Evolutionary conservation across 2,888 invertebrate species (phyloP).

Genomic region (Vandiemenella viatica): DNA sequence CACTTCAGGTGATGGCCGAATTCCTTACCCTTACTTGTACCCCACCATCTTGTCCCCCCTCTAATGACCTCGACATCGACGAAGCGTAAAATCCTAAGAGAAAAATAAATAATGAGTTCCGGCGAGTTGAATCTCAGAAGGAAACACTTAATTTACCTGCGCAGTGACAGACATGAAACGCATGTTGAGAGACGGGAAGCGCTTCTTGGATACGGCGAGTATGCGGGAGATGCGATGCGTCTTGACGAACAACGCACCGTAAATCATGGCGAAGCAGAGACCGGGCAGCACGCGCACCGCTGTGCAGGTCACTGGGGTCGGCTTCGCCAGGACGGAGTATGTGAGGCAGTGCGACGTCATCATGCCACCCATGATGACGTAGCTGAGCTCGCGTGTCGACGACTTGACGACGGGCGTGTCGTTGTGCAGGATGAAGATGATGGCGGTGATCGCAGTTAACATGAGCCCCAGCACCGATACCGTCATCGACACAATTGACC

Average conservation of each 20-base stretch:
- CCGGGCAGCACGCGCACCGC: conserved; percentile 42
- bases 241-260: conserved; percentile 57
- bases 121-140: no score
- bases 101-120: no score
- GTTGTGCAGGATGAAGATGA: conserved; percentile 49
- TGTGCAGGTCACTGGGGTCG: conserved; percentile 39
- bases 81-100: no score
- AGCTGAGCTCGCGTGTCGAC: conserved; percentile 47
- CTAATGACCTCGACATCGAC: no score
- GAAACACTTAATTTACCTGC: conserved; percentile 33
- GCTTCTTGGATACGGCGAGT: conserved; percentile 53
- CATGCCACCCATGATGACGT: conserved; percentile 43
- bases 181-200: conserved; percentile 52
- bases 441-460: conserved; percentile 40
- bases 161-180: conserved; percentile 45
- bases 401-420: conserved; percentile 62
- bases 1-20: no score
- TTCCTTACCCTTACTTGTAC: no score
- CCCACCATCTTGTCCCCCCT: no score
- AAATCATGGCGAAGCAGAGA: conserved; percentile 55
- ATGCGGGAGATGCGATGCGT: conserved; percentile 64
- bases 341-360: conserved; percentile 40
- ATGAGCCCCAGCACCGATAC: conserved; percentile 46
- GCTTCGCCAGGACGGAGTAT: conserved; percentile 49
- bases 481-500: conserved; percentile 43